These are phyloP conservation scores for Aphelocoma coerulescens DNA, from an alignment of 2,113 vertebrate species.

Conservation along the genomic window DNA sequence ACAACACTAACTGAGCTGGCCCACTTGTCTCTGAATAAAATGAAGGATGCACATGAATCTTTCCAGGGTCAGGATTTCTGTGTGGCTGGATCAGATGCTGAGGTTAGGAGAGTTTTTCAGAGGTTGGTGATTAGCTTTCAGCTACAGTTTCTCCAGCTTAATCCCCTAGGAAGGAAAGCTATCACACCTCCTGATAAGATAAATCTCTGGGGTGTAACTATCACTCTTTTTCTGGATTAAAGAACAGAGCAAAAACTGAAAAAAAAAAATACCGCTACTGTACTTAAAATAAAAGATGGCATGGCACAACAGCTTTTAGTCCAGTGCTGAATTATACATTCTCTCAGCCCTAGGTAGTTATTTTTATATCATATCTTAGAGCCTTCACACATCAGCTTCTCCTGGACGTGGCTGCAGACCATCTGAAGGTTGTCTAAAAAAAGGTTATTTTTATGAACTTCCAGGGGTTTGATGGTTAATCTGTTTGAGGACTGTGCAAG, in stretches of 20 bases:
- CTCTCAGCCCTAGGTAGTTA: neutral
- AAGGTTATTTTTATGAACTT: neutral
- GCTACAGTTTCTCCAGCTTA: neutral
- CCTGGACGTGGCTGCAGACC: neutral
- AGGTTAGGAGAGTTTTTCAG: neutral
- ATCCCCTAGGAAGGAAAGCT: neutral
- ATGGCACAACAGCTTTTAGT: neutral
- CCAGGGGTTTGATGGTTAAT: neutral
- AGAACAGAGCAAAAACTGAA: neutral
- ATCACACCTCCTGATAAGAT: neutral
- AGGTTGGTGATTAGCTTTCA: neutral
- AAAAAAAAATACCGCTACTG: neutral
- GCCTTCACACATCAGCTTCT: neutral
- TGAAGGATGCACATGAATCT: neutral
- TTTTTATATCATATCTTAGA: neutral
- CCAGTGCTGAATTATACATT: neutral
- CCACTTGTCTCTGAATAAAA: neutral
- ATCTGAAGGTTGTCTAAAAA: neutral
- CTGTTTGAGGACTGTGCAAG: neutral
- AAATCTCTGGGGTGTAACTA: neutral
- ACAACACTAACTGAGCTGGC: neutral
- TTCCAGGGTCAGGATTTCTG: neutral
- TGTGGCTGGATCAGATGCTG: neutral
- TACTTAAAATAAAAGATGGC: slow-evolving; percentile 11
- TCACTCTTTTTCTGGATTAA: neutral